Base-by-base conservation (phyloP, 2,888 invertebrate genomes). In the Hydrotaea cyrtoneurina region DNA sequence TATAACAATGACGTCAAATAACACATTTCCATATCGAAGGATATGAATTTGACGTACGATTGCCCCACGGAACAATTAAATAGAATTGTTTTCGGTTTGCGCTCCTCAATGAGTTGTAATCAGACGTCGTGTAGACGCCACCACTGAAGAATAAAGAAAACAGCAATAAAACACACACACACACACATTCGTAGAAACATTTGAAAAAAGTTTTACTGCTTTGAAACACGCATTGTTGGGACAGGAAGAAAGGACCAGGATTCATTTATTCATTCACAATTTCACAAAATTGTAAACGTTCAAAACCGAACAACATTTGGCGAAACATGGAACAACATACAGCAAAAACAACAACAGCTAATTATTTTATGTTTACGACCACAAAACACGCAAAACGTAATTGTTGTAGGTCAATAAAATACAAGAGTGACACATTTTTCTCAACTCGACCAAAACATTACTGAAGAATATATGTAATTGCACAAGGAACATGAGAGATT, bases 371-470 rank as follows among this genome's bases (percentile, higher is more conserved):
- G 31, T 69, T 75, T 69, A 80, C 69, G 36, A 46, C 69, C 46
- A 75, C 26, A 69, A 50, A 80, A 75, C 69, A 80, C 59, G 80
- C 80, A 46, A 80, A 39, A 31, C 19, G 50, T 46, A 50, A 55
- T 53, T 36, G 72, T 53, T 64, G 50, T 26, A 10, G 17, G 17
- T 39, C 62, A 62, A 71, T 23, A 75, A 62, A 75, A 39, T 59
- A 71, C 46, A 50, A 36, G 23, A 71, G 53, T 71, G 53, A 50
- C 71, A 53, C 53, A 71, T 71, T 59, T 59, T 15, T 26, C 26
- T 15, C 15, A 26, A 50, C 50, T 15, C 50, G 15, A 15, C n/a
- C n/a, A n/a, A 50, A 15, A n/a, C 8, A 39, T 15, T 13, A 10
- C 43, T 7, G 11, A 43, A 13, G 11, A 10, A 43, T 7, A 43